Evolutionary conservation across 2,797 vertebrate genomes (phyloP).

Genomic region (Nothura maculosa): DNA sequence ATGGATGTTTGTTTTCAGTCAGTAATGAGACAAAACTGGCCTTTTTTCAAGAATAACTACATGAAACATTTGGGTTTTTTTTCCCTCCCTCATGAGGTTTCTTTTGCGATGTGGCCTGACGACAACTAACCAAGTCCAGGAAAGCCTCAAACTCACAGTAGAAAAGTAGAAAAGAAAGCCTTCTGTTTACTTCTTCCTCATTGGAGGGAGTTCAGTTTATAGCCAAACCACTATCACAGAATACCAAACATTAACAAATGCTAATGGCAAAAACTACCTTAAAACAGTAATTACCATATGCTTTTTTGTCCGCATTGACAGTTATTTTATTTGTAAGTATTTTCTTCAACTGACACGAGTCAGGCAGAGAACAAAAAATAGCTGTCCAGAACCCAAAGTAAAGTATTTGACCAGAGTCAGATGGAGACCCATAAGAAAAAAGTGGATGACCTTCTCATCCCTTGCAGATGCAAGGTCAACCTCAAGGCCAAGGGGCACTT

Average conservation of each 20-base stretch:
- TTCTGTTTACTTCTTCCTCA: background rate
- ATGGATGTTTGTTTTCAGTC: background rate
- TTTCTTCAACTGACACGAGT: background rate
- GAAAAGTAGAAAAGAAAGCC: too few relatives aligned
- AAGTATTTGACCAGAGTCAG: background rate
- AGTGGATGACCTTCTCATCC: background rate
- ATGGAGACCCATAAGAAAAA: background rate
- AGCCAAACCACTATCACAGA: background rate
- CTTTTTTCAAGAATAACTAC: background rate
- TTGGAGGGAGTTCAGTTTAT: background rate
- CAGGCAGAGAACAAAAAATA: background rate
- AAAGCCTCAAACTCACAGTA: background rate
- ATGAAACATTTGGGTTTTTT: accelerated
- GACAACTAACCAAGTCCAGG: background rate
- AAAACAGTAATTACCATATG: background rate
- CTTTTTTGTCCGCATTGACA: background rate
- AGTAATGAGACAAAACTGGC: background rate
- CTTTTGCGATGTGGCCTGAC: background rate
- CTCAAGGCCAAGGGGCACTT: background rate
- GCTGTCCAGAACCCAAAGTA: background rate
- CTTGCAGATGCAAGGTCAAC: background rate
- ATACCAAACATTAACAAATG: too few relatives aligned
- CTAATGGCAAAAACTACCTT: background rate
- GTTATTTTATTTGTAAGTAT: background rate
- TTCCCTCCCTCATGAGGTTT: background rate